Evolutionary conservation across 2,888 invertebrate genomes (phyloP), one percentile per base, ranked within the genome.

Genomic region (Dorcus parallelipipedus): DNA sequence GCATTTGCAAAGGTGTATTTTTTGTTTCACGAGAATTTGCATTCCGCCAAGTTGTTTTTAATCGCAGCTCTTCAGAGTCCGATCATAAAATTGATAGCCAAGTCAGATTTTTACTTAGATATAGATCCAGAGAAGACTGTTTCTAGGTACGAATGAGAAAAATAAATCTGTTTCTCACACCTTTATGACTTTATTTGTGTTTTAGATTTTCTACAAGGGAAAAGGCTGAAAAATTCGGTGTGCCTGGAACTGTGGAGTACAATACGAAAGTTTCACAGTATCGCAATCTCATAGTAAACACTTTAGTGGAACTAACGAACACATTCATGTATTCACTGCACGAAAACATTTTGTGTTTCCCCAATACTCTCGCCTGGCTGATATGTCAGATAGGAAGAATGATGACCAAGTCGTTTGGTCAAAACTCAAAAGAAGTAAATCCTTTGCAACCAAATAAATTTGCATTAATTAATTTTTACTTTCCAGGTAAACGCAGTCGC

Each of bases 41-140:
- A 93, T 68, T 91, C 95, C 0, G 93, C 96, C 0, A 91, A 95
- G 68, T 86, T 96, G 70, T 98, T 97, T 80, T 84, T 99, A 20
- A 91, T 95, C 2, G 93, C 96, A 1, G 93, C 96, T 0, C 82
- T 98, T 9, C 92, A 95, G 76, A 89, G 89, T 47, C 96, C 98
- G 0, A 90, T 98, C 51, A 91, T 97, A 86, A 86, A 90, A 54
- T 85, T 97, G 47, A 82, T 98, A 41, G 91, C 92, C 76, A 93
- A 94, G 67, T 94, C 94, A 72, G 95, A 97, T 73, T 88, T 89
- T 78, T 93, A 91, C 78, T 83, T 97, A 52, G 97, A 97, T 74
- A 87, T 95, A 39, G 96, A 97, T 78, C 93, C 95, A 26, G 52
- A 59, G 9, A 59, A 52, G 47, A 56, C 51, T 14, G 26, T 33